Conservation (phyloP, 1,140 invertebrate species). For the Formica exsecta region DNA sequence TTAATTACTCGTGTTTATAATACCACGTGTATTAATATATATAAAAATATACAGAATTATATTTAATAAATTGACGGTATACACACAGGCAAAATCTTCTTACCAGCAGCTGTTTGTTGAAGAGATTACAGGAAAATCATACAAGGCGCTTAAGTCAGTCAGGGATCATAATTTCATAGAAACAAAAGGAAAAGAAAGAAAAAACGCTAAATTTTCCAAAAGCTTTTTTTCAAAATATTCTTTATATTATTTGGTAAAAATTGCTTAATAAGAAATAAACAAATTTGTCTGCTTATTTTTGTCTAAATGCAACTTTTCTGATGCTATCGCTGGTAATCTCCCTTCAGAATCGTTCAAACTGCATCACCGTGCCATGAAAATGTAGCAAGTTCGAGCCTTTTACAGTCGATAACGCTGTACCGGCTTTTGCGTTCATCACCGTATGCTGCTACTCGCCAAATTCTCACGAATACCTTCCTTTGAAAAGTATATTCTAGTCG, state of each 20-base stretch:
- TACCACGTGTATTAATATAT: background rate
- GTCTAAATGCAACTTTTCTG: background rate
- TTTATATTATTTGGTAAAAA: background rate
- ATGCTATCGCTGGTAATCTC: conserved; percentile 6
- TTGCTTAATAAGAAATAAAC: background rate
- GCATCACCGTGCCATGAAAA: conserved; percentile 16
- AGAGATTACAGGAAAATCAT: conserved; percentile 10
- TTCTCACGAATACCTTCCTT: background rate
- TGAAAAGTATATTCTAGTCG: conserved; percentile 4
- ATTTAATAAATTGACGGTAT: background rate
- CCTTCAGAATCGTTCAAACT: background rate
- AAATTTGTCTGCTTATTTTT: background rate
- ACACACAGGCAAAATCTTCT: background rate
- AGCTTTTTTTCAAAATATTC: background rate
- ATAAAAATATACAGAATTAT: background rate
- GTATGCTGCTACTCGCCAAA: background rate
- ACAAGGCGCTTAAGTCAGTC: conserved; percentile 27
- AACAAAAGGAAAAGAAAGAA: background rate
- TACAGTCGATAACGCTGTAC: conserved; percentile 31
- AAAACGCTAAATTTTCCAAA: background rate
- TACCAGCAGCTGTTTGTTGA: conserved; percentile 34
- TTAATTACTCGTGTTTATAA: conserved; percentile 5
- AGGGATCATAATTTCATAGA: background rate
- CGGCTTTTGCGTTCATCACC: background rate
- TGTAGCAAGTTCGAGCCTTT: background rate